A percentile compares a stretch with the other conserved stretches of the same genome.
These are phyloP conservation scores for Operophtera brumata DNA, from an alignment of 2,888 invertebrate species.

Conservation along the genomic window DNA sequence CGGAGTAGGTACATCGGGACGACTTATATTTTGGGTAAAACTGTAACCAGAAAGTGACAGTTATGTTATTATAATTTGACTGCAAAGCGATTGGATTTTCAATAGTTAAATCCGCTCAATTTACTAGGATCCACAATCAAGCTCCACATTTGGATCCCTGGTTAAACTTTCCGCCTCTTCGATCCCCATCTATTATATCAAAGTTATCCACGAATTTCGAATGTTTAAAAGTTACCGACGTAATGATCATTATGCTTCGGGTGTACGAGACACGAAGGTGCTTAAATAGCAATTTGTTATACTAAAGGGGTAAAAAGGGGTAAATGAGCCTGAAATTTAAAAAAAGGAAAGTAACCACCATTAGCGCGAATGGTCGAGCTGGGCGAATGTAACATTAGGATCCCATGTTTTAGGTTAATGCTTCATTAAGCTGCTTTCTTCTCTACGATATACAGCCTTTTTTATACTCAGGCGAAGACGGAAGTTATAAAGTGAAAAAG, in stretches of 20 bases:
- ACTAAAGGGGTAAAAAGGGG: slow-evolving; percentile 39
- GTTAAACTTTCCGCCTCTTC: too few relatives aligned
- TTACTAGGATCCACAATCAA: too few relatives aligned
- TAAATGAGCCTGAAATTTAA: slow-evolving; percentile 41
- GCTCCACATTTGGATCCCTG: too few relatives aligned
- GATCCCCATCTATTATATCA: too few relatives aligned
- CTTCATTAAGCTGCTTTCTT: slow-evolving; percentile 27
- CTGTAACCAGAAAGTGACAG: too few relatives aligned
- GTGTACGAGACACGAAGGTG: slow-evolving; percentile 27
- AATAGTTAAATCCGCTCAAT: too few relatives aligned
- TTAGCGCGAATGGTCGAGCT: slow-evolving; percentile 35
- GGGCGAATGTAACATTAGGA: slow-evolving; percentile 29
- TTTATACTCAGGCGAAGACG: slow-evolving; percentile 1
- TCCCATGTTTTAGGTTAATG: slow-evolving; percentile 30
- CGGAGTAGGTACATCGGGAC: too few relatives aligned
- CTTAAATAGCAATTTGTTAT: slow-evolving; percentile 38
- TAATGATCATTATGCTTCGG: slow-evolving; percentile 31
- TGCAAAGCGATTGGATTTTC: too few relatives aligned
- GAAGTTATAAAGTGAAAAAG: slow-evolving; percentile 23
- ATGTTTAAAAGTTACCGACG: slow-evolving; percentile 17
- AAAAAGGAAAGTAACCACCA: slow-evolving; percentile 45
- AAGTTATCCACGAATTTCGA: background rate
- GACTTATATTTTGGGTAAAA: too few relatives aligned
- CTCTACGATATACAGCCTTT: slow-evolving; percentile 24
- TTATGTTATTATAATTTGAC: too few relatives aligned